A percentile compares a stretch with the other conserved stretches of the same genome.
Evolutionary conservation across 1,140 invertebrate genomes (phyloP).

Genomic region (Lineus longissimus): DNA sequence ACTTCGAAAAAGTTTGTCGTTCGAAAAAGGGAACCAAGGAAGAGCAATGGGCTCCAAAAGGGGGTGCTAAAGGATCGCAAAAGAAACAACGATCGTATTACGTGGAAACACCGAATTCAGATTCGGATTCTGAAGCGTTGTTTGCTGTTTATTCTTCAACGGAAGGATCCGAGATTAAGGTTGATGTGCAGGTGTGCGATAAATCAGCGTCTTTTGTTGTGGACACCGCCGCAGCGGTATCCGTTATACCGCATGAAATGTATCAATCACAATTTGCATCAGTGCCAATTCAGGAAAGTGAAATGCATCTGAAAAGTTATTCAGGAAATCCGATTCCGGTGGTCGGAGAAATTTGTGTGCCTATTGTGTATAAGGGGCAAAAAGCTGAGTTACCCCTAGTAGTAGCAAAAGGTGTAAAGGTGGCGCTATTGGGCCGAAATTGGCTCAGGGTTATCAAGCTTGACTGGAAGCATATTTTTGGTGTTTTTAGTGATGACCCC

Average conservation of each 20-base stretch:
- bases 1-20: neutral
- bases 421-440: constrained; percentile 9
- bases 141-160: neutral
- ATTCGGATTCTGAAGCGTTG: neutral
- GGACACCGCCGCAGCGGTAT: neutral
- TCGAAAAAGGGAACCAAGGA: neutral
- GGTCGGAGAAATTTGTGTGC: neutral
- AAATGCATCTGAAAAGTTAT: neutral
- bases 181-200: no score
- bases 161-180: neutral
- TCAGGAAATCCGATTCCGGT: neutral
- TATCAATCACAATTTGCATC: neutral
- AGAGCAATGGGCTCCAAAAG: neutral
- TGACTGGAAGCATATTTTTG: constrained; percentile 10
- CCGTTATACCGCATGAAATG: neutral
- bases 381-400: neutral
- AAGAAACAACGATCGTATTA: no score
- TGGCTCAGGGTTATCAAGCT: constrained; percentile 6
- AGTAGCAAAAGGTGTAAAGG: neutral
- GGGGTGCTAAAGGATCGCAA: neutral
- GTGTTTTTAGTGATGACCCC: neutral
- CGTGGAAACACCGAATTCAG: neutral
- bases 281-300: no score
- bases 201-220: no score
- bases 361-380: neutral